A percentile compares a stretch with the other conserved stretches of the same genome.
Conservation (phyloP, 2,797 vertebrate species). For the Tenualosa ilisha region DNA sequence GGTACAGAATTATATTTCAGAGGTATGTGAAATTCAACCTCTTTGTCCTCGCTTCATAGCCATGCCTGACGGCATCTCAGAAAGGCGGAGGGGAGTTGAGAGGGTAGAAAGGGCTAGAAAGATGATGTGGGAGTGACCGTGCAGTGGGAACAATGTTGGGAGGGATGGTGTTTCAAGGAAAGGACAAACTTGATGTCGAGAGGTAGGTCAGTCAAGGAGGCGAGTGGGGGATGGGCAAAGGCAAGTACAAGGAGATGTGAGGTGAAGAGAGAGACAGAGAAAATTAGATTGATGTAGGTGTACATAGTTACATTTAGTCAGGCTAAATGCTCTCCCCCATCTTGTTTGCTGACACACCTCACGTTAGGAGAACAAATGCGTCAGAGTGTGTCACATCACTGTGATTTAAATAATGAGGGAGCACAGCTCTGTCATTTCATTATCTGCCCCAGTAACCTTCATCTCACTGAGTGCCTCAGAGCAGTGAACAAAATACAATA, state of each 20-base stretch:
- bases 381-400: background rate
- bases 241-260: background rate
- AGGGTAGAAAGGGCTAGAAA: background rate
- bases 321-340: background rate
- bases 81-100: background rate
- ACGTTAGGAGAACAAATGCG: background rate
- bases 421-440: slow-evolving; percentile 8
- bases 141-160: background rate
- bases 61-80: background rate
- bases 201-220: background rate
- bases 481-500: background rate
- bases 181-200: background rate
- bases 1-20: background rate
- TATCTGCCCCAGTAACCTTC: slow-evolving; percentile 11
- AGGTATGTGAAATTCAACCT: background rate
- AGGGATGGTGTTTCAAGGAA: background rate
- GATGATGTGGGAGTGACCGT: background rate
- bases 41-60: background rate
- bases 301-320: background rate
- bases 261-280: background rate
- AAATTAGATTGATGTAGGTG: background rate
- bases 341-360: background rate
- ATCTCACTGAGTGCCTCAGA: background rate
- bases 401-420: background rate
- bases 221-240: background rate